phyloP scores from a whole-genome alignment of 2,888 invertebrate species.

The Trissonchulus sp. region DNA sequence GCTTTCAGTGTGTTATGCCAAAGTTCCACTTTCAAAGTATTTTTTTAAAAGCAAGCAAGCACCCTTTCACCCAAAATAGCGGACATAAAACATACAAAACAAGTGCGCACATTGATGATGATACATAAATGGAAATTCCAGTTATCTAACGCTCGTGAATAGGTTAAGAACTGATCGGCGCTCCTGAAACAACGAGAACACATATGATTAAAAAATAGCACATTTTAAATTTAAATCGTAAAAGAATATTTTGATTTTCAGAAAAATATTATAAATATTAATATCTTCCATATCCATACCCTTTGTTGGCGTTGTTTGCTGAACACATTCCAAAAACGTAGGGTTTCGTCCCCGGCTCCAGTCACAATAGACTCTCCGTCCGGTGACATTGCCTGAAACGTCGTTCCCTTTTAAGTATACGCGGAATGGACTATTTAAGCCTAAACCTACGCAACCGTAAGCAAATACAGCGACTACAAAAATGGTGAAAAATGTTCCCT shows the following conservation, averaged over 20 bases:
- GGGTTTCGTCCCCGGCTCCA: conserved; percentile 94
- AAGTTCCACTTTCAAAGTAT: too few relatives aligned
- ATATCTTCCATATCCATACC: conserved; percentile 41
- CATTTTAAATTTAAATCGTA: neutral
- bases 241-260: neutral
- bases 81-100: too few relatives aligned
- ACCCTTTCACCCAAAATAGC: too few relatives aligned
- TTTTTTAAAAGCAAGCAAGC: too few relatives aligned
- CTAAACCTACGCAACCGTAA: neutral
- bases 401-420: too few relatives aligned
- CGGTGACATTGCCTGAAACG: conserved; percentile 72
- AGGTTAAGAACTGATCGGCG: conserved; percentile 86
- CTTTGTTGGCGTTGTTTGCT: conserved; percentile 78
- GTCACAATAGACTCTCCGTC: conserved; percentile 98
- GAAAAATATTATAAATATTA: too few relatives aligned
- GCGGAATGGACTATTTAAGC: too few relatives aligned
- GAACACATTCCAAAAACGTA: conserved; percentile 98
- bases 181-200: conserved; percentile 58
- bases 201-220: conserved; percentile 9
- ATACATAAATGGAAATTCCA: too few relatives aligned
- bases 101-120: too few relatives aligned
- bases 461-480: neutral
- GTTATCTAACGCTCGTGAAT: conserved; percentile 76
- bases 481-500: too few relatives aligned
- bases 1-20: too few relatives aligned